Evolutionary conservation across 92 coral and sea anemone species (phyloP).

Genomic region (Porites divaricata): DNA sequence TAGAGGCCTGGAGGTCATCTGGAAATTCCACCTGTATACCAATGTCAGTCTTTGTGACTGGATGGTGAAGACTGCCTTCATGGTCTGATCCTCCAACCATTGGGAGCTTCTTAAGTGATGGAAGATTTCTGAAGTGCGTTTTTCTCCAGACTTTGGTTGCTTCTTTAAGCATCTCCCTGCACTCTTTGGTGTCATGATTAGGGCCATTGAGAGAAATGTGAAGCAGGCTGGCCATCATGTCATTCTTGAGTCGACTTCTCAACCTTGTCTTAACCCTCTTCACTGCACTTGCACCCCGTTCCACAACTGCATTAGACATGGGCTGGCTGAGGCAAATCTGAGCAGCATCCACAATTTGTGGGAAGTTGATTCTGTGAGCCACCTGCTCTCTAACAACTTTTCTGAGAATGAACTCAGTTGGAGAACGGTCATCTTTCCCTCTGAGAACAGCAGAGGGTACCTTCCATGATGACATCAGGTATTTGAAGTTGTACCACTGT

Average conservation of each 20-base stretch:
- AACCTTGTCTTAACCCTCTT: constrained; percentile 37
- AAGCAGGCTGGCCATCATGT: constrained; percentile 40
- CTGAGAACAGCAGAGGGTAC: no score
- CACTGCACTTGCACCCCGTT: constrained; percentile 41
- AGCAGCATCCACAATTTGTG: constrained; percentile 43
- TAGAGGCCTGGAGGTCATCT: constrained; percentile 33
- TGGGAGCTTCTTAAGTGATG: constrained; percentile 21
- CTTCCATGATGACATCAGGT: no score
- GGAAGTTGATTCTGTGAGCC: constrained; percentile 29
- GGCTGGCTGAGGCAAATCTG: constrained; percentile 54
- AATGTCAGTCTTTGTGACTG: constrained; percentile 30
- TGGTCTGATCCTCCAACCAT: constrained; percentile 51
- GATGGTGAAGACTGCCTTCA: constrained; percentile 40
- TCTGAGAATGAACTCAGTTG: constrained; percentile 45
- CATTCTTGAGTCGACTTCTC: constrained; percentile 44
- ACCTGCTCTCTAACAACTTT: constrained; percentile 44
- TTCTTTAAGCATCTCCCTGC: constrained; percentile 17
- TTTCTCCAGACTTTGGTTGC: constrained; percentile 17
- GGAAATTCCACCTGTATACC: constrained; percentile 31
- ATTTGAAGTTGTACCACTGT: no score
- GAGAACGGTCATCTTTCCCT: constrained; percentile 33
- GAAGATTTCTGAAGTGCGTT: constrained; percentile 14
- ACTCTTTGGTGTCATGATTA: constrained; percentile 3
- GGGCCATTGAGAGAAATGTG: constrained; percentile 46
- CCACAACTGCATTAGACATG: constrained; percentile 52